Percentiles rank a stretch among this genome's conserved stretches.
phyloP scores from a whole-genome alignment of 2,888 invertebrate species.

The Eilema griseolum region DNA sequence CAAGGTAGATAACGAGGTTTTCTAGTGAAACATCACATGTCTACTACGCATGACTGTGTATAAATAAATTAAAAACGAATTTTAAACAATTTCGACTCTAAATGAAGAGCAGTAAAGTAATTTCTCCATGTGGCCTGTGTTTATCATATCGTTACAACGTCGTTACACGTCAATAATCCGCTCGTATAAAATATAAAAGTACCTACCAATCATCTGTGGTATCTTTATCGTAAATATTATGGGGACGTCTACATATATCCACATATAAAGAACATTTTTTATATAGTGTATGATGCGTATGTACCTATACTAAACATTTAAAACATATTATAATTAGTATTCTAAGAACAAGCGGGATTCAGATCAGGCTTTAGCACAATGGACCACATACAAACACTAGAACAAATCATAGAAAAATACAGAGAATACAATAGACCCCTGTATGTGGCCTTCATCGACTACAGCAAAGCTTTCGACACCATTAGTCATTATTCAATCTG shows the following conservation, averaged over 20 bases:
- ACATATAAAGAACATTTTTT: neutral
- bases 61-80: neutral
- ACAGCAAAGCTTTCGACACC: no score
- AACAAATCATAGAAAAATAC: no score
- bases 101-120: neutral
- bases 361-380: no score
- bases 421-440: no score
- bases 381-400: no score
- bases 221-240: neutral
- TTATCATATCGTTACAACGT: conserved; percentile 7
- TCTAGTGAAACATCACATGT: neutral
- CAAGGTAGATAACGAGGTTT: neutral
- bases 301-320: no score
- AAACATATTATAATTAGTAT: no score
- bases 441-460: no score
- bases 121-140: neutral
- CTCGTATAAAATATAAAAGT: neutral
- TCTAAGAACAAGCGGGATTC: no score
- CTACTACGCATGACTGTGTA: neutral
- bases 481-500: no score
- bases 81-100: neutral
- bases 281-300: no score
- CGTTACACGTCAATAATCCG: conserved; percentile 5
- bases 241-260: neutral
- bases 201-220: neutral